Evolutionary conservation across 1,140 invertebrate species (phyloP), one percentile per base, ranked within the genome.

Genomic region (Heliothis virescens): DNA sequence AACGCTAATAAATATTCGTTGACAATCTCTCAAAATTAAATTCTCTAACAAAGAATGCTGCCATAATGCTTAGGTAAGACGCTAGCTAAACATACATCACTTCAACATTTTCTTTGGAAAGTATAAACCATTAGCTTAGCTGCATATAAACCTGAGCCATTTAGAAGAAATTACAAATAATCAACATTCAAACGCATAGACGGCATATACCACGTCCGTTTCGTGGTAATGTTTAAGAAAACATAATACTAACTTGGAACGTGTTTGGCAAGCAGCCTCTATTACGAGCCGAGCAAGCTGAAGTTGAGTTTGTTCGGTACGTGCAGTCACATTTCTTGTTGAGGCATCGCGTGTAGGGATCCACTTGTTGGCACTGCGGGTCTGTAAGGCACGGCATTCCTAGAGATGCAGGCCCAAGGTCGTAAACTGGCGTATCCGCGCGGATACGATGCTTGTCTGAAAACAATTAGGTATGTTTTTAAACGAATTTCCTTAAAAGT

Each of bases 211-310:
- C 47, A 75, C 41, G 34, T 71, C 16, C 5, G 47, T 3, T 75
- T 75, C 41, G 13, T 52, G 5, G 21, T 26, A 29, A 18, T 2
- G 3, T 29, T 29, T 52, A 53, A 63, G 48, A 11, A 34, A 63
- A 77, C 34, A 57, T 67, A 34, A 62, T 75, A 80, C 85, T 92
- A 92, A 97, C 97, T 95, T 98, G 97, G 93, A 98, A 99, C 1
- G 98, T 98, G 55, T 97, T 97, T 5, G 96, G 95, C 80, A 97
- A 95, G 87, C 98, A 98, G 41, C 98, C 98, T 13, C 96, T 96
- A 80, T 96, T 96, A 5, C 95, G 90, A 0, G 97, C 97, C 7
- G 96, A 96, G 90, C 98, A 98, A 60, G 95, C 95, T 10, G 91
- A 89, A 2, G 94, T 95, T 26, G 95, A 95, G 86, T 96, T 95